Base-by-base conservation (phyloP, 2,888 invertebrate genomes). In the Drosophila koepferae region DNA sequence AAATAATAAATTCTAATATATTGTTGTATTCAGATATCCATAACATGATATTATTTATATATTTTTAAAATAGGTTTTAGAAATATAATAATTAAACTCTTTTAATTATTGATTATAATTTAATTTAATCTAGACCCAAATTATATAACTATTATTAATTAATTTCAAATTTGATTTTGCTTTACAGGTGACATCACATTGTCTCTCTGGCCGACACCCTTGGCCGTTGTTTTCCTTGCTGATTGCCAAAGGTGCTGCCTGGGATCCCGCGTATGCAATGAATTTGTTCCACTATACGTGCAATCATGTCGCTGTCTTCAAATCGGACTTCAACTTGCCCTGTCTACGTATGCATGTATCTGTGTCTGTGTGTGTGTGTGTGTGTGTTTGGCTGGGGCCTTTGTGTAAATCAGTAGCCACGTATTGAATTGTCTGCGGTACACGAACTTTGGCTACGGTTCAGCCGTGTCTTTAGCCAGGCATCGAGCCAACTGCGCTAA, bases 261-360 rank as follows among this genome's bases (percentile, higher is more conserved):
- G 77, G 60, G 84, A 84, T 87, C 48, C 80, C 81, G 88, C 80
- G 80, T 79, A 84, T 84, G 83, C 84, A 73, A 82, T 77, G 89
- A 84, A 84, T 86, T 88, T 80, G 83, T 86, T 84, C 78, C 88
- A 88, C 88, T 88, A 65, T 84, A 80, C 86, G 86, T 85, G 88
- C 86, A 85, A 85, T 77, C 82, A 85, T 84, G 82, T 74, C 51
- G 53, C 65, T 63, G 65, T 56, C 72, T 59, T 60, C 60, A 60
- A 51, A 48, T 74, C 60, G 49, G 67, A 65, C 65, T 65, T 65
- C 36, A 58, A 44, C 55, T 49, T n/a, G 28, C 44, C 44, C 46
- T 44, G 43, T 28, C 28, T 28, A 28, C 28, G 41, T 23, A 9
- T 58, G 34, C 41, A n/a, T 14, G 7, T 53, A 10, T 55, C 10